Percentiles rank a stretch among this genome's conserved stretches.
These are phyloP conservation scores for Dendrolimus punctatus DNA, from an alignment of 1,140 invertebrate genomes.

Conservation along the genomic window DNA sequence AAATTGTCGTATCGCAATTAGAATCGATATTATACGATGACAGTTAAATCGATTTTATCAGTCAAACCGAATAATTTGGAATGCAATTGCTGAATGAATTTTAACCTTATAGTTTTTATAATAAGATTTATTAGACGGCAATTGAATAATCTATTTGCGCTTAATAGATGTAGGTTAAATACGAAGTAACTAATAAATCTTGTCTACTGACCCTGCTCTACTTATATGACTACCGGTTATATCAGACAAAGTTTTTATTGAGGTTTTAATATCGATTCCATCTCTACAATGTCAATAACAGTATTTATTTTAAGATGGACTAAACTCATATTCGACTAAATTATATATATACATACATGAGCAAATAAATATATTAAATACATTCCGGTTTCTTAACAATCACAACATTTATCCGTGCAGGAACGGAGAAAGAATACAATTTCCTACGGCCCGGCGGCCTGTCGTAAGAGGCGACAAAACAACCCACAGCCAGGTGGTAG, in stretches of 20 bases:
- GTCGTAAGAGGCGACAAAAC: too few relatives aligned
- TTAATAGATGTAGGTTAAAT: background rate
- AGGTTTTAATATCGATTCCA: background rate
- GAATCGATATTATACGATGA: slow-evolving; percentile 21
- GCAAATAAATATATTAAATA: too few relatives aligned
- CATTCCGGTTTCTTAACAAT: too few relatives aligned
- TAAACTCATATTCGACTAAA: too few relatives aligned
- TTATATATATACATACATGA: too few relatives aligned
- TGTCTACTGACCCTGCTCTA: slow-evolving; percentile 26
- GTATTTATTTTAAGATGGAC: too few relatives aligned
- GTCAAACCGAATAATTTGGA: background rate
- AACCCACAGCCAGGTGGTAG: too few relatives aligned
- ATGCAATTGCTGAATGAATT: background rate
- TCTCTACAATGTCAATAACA: background rate
- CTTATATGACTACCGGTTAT: slow-evolving; percentile 10
- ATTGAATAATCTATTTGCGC: background rate
- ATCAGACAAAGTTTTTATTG: slow-evolving; percentile 10
- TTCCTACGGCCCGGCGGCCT: too few relatives aligned
- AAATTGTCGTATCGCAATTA: background rate
- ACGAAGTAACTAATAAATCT: slow-evolving; percentile 9
- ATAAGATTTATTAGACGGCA: slow-evolving; percentile 2
- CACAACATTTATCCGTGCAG: too few relatives aligned
- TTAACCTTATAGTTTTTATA: slow-evolving; percentile 1
- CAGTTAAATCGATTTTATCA: slow-evolving; percentile 27
- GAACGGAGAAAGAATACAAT: too few relatives aligned